These are phyloP conservation scores for Agelastica alni DNA, from an alignment of 2,888 invertebrate genomes.

Conservation along the genomic window DNA sequence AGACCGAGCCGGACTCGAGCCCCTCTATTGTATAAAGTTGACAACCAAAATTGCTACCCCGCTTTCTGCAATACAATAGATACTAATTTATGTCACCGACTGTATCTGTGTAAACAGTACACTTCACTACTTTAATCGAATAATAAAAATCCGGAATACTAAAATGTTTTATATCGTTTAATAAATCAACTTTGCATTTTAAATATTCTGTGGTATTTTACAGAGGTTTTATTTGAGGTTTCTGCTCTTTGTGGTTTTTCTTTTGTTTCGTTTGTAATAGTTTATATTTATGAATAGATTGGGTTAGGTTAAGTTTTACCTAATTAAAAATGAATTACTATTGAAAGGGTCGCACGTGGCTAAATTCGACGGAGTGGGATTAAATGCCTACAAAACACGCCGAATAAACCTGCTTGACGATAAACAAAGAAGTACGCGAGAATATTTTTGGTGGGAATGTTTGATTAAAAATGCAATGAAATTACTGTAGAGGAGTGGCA, in stretches of 20 bases:
- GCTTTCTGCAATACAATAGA: conserved; percentile 53
- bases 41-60: conserved; percentile 51
- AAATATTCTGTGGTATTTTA: conserved; percentile 21
- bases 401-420: too few species aligned
- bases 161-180: conserved; percentile 39
- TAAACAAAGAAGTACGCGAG: too few species aligned
- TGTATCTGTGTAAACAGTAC: conserved; percentile 45
- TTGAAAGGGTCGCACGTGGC: too few species aligned
- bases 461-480: too few species aligned
- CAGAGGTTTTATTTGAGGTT: conserved; percentile 4
- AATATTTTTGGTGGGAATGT: too few species aligned
- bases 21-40: conserved; percentile 51
- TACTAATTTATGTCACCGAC: conserved; percentile 53
- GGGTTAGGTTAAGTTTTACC: too few species aligned
- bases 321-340: too few species aligned
- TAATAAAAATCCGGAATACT: conserved; percentile 43
- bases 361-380: too few species aligned
- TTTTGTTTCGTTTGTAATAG: neutral
- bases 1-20: conserved; percentile 40
- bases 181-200: conserved; percentile 34
- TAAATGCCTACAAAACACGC: too few species aligned
- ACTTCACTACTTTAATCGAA: conserved; percentile 34
- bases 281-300: too few species aligned
- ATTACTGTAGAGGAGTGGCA: too few species aligned
- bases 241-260: too few species aligned